Percentiles rank a stretch among this genome's conserved stretches.
Conservation (phyloP, 2,888 invertebrate genomes). For the Limnephilus lunatus region DNA sequence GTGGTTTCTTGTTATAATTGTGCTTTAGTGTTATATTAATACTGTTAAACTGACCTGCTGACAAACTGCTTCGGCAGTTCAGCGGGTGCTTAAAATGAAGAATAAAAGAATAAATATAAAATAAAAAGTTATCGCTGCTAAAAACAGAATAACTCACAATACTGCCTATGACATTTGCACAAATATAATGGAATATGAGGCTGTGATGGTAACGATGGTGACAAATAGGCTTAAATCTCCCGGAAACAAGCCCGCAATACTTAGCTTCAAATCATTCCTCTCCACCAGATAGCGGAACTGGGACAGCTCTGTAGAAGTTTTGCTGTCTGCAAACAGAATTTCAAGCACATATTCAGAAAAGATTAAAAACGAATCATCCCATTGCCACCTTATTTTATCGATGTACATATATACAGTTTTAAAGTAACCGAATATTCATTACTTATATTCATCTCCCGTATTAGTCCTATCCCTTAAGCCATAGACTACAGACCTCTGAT, state of each 20-base stretch:
- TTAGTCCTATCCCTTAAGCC: background rate
- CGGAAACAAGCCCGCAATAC: conserved; percentile 9
- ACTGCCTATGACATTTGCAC: conserved; percentile 4
- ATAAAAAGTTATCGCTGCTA: background rate
- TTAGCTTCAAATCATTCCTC: conserved; percentile 36
- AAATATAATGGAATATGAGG: conserved; percentile 44
- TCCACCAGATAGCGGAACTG: background rate
- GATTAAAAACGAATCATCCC: background rate
- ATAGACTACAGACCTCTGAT: background rate
- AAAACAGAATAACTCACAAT: background rate
- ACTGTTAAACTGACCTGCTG: no score
- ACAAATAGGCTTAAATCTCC: conserved; percentile 32
- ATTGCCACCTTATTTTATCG: background rate
- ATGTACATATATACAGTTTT: no score
- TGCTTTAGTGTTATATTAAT: no score
- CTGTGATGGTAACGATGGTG: conserved; percentile 20
- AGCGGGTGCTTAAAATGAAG: no score
- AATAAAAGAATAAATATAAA: no score
- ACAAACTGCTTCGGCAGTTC: no score
- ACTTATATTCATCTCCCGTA: background rate
- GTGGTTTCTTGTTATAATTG: no score
- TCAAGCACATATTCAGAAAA: background rate
- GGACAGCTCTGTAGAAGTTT: background rate
- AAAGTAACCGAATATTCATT: background rate
- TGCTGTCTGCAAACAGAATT: background rate